Conservation (phyloP, 2,797 vertebrate species). For the Clangula hyemalis region DNA sequence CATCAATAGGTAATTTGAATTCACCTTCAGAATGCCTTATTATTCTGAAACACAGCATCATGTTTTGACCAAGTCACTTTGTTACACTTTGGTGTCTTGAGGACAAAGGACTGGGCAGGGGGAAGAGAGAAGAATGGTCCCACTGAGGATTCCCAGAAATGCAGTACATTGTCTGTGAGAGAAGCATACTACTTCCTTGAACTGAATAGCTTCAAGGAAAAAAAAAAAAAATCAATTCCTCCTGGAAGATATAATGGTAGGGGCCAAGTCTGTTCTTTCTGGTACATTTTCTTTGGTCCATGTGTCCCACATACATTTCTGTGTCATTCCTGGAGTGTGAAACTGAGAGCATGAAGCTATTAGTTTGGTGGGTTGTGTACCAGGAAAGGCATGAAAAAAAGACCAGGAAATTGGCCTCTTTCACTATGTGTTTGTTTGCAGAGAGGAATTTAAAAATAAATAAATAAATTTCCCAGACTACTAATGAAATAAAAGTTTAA, state of each 20-base stretch:
- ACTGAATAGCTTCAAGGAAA: not conserved
- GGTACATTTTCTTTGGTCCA: not conserved
- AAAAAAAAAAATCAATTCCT: not conserved
- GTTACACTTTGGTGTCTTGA: not conserved
- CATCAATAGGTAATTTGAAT: not conserved
- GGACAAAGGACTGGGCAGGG: not conserved
- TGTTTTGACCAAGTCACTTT: not conserved
- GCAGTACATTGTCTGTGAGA: not conserved
- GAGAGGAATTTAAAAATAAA: not conserved
- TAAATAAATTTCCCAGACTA: not conserved
- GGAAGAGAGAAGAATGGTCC: not conserved
- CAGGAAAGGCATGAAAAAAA: not conserved
- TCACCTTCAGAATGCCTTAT: not conserved
- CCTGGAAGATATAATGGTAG: not conserved
- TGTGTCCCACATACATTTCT: not conserved
- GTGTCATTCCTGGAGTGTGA: constrained; percentile 11
- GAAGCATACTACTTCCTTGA: not conserved
- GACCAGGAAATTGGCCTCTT: not conserved
- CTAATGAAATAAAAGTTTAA: not conserved
- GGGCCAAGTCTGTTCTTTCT: not conserved
- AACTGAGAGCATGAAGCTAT: constrained; percentile 25
- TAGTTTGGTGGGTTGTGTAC: not conserved
- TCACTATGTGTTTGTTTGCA: not conserved
- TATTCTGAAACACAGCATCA: not conserved
- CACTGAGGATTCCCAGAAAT: not conserved